These are phyloP conservation scores for Agriopis aurantiaria DNA, from an alignment of 2,888 invertebrate species.

Conservation along the genomic window DNA sequence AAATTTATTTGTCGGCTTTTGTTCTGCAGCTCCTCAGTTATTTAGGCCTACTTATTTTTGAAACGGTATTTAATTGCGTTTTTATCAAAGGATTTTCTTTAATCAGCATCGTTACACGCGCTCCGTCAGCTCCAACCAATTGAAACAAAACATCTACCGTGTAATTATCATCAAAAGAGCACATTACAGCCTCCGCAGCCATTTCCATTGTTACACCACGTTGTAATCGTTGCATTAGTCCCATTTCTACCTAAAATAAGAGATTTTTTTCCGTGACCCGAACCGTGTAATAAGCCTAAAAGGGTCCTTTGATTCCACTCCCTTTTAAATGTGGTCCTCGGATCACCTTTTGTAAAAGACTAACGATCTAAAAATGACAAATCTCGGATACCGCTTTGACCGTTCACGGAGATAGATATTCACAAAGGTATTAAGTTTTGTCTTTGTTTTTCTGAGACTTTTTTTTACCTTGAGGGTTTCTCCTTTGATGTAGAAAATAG, in stretches of 20 bases:
- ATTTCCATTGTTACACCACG: constrained; percentile 27
- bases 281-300: constrained; percentile 79
- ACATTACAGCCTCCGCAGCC: constrained; percentile 19
- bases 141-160: constrained; percentile 15
- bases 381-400: constrained; percentile 62
- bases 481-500: constrained; percentile 38
- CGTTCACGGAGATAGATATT: constrained; percentile 44
- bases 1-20: too few species aligned
- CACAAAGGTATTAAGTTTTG: constrained; percentile 60
- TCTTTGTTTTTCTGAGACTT: constrained; percentile 47
- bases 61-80: too few species aligned
- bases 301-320: constrained; percentile 73
- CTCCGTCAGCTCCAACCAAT: not conserved
- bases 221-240: constrained; percentile 35
- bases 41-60: too few species aligned
- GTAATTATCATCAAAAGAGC: constrained; percentile 30
- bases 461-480: constrained; percentile 29
- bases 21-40: too few species aligned
- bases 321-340: constrained; percentile 70
- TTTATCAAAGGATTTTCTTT: not conserved
- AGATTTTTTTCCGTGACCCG: constrained; percentile 54
- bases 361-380: constrained; percentile 64
- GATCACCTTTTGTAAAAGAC: constrained; percentile 69
- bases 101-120: not conserved
- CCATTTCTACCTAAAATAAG: constrained; percentile 47